Evolutionary conservation across 2,888 invertebrate species (phyloP).

Genomic region (Elegia similella): DNA sequence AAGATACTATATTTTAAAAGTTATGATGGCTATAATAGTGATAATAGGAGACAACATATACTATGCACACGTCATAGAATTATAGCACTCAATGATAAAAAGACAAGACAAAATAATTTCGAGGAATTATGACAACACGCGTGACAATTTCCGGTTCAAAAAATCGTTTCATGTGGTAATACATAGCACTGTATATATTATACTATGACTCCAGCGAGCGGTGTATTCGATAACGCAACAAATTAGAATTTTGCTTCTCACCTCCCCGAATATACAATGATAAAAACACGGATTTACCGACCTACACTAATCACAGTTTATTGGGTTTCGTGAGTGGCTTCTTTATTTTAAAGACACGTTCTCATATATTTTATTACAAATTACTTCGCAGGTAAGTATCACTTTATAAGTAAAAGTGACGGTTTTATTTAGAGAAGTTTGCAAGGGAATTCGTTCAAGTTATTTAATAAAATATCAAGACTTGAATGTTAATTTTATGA

Average conservation of each 20-base stretch:
- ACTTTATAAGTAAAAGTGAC: slow-evolving; percentile 19
- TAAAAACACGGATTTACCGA: slow-evolving; percentile 55
- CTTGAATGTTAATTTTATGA: background rate
- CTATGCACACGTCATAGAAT: too few relatives aligned
- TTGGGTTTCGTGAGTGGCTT: slow-evolving; percentile 51
- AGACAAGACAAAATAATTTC: too few relatives aligned
- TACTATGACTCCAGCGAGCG: slow-evolving; percentile 42
- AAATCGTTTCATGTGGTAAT: too few relatives aligned
- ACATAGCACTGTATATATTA: too few relatives aligned
- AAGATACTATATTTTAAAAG: too few relatives aligned
- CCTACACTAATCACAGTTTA: slow-evolving; percentile 51
- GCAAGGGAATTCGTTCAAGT: slow-evolving; percentile 1
- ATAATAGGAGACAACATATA: too few relatives aligned
- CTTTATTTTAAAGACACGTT: slow-evolving; percentile 55
- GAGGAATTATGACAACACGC: too few relatives aligned
- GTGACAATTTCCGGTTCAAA: too few relatives aligned
- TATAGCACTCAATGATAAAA: too few relatives aligned
- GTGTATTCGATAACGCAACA: slow-evolving; percentile 70
- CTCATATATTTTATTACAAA: slow-evolving; percentile 38
- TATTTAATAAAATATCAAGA: background rate
- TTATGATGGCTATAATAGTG: too few relatives aligned
- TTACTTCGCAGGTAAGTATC: slow-evolving; percentile 26
- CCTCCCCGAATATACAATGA: slow-evolving; percentile 46
- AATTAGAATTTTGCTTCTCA: slow-evolving; percentile 57
- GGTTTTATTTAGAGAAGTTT: slow-evolving; percentile 12